Evolutionary conservation across 2,797 vertebrate species (phyloP), one percentile per base, ranked within the genome.

Genomic region (Coranthus polyacanthus): DNA sequence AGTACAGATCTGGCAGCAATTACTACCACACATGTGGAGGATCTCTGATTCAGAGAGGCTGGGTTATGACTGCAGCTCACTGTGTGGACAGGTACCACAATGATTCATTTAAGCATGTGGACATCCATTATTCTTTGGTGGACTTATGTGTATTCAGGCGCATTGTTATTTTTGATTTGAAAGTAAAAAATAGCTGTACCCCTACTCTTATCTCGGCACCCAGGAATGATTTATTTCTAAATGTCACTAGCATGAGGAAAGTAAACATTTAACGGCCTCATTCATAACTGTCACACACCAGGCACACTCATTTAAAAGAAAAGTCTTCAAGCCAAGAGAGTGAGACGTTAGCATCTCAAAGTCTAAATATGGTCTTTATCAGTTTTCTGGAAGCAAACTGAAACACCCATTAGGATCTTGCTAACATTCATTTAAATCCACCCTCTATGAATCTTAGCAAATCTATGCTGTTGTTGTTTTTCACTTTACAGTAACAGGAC

Each of bases 21-120:
- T 96, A 90, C 94, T 9, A 87, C 66, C 96, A 96, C 81, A 95
- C 93, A 12, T 97, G 96, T 12, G 95, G 96, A 4, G 96, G 96
- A 34, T 90, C 92, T 64, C 92, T 97, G 84, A 83, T 96, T 73
- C 67, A 0, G 24, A 77, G 0, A 21, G 87, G 92, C 74, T 96
- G 96, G 94, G 96, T 96, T 39, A 79, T 96, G 95, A 97, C 95
- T 0, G 96, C 96, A 1, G 96, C 96, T 84, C 96, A 96, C 79
- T 97, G 96, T 34, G 95, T 96, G 34, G 95, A 94, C 81, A 83
- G 63, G 96, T 97, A 79, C 50, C 29, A 37, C 45, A 46, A 57
- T 43, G 46, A 69, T 62, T 56, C 43, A 59, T 54, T 26, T 16
- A 2, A 41, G 38, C 21, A 26, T 6, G 8, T 4, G 26, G 6